These are phyloP conservation scores for Argynnis bischoffii DNA, from an alignment of 2,888 invertebrate species.

Conservation along the genomic window DNA sequence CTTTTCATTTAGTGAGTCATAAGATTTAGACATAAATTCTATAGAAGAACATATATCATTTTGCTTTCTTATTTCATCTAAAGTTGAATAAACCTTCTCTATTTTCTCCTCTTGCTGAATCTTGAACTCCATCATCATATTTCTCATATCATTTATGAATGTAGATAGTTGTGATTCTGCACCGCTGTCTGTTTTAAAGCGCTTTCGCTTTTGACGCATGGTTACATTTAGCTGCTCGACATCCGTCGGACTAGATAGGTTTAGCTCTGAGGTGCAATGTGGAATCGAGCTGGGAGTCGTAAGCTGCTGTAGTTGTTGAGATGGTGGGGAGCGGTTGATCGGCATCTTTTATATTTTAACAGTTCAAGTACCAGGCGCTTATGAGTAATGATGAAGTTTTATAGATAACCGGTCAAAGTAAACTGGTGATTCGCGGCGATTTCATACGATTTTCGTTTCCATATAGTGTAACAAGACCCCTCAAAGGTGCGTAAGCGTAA, in stretches of 20 bases:
- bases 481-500: too few relatives aligned
- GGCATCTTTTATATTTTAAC: background rate
- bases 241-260: background rate
- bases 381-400: background rate
- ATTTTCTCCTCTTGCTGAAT: background rate
- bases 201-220: background rate
- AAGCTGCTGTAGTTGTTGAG: background rate
- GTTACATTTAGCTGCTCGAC: background rate
- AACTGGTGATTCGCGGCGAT: too few relatives aligned
- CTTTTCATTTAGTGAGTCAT: background rate
- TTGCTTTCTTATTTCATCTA: background rate
- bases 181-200: background rate
- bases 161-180: background rate
- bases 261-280: background rate
- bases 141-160: background rate
- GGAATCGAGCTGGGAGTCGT: background rate
- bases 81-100: background rate
- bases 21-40: background rate
- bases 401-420: too few relatives aligned
- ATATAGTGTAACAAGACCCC: too few relatives aligned
- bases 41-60: background rate
- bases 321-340: background rate
- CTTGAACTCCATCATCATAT: background rate
- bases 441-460: too few relatives aligned
- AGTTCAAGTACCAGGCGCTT: background rate